Base-by-base conservation (phyloP, 1,140 invertebrate genomes). In the Muscidifurax raptorellus region DNA sequence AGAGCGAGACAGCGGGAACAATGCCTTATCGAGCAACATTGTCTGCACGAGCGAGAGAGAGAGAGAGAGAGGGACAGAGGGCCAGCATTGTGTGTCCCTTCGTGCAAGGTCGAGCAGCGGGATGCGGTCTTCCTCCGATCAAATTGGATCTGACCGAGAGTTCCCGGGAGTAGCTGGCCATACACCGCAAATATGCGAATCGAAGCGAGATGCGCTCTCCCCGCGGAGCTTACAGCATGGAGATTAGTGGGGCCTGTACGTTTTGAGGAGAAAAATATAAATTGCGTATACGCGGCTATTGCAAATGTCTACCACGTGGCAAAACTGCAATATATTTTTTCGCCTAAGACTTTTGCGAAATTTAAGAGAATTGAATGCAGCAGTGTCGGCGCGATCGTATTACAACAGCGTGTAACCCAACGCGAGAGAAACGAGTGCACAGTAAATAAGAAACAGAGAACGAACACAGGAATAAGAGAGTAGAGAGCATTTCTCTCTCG, bases 21-120 rank as follows among this genome's bases (percentile, higher is more conserved):
- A 92, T 92, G 90, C 88, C 90, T 90, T 92, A 91, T 92, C 90
- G 91, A 89, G 91, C 88, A 91, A 90, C 90, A 91, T 92, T 91
- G 91, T 91, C 87, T 89, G 85, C 78, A 59, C 4, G 52, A 69
- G 40, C 47, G 47, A 74, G 77, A 66, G 66, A 67, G 47, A 67
- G 25, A 59, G 72, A 44, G 47, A 52, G 47, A 82, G 25, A 59
- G 25, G n/a, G n/a, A n/a, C n/a, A 59, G 80, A 84, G 82, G 30
- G 78, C 64, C 15, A 12, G 76, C 80, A 83, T 87, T 85, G 86
- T 86, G 69, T 85, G 85, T 86, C 75, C 83, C 71, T 86, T 32
- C 64, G 69, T 36, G 66, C 66, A 69, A 69, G 66, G 27, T 69
- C 66, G 66, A 69, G 22, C 18, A 59, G 52, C 22, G 52, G 66